Percentiles rank a stretch among this genome's conserved stretches.
These are phyloP conservation scores for Muscicapa striata DNA, from an alignment of 2,797 vertebrate species.

Conservation along the genomic window DNA sequence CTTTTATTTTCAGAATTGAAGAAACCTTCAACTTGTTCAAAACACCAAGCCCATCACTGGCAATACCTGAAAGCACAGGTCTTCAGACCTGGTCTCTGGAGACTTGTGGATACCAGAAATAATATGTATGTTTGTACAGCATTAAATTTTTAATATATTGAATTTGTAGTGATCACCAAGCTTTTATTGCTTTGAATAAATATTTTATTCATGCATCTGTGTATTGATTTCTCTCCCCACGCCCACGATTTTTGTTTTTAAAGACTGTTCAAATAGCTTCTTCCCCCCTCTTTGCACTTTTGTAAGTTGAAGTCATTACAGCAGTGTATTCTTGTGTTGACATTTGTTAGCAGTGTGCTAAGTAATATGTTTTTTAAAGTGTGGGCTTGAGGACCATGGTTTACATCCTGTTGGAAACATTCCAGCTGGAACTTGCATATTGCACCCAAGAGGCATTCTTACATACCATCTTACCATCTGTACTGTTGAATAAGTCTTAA, in stretches of 20 bases:
- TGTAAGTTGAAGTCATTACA: constrained; percentile 45
- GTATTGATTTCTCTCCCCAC: not conserved
- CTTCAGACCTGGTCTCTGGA: constrained; percentile 11
- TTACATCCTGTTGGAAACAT: constrained; percentile 74
- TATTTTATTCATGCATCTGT: constrained; percentile 34
- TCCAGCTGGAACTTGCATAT: constrained; percentile 60
- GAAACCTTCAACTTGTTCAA: constrained; percentile 84
- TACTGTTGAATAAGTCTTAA: constrained; percentile 39
- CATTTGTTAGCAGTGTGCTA: constrained; percentile 73
- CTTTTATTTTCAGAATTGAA: constrained; percentile 80
- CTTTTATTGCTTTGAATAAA: constrained; percentile 69
- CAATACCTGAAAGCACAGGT: constrained; percentile 12
- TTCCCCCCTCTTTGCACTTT: not conserved
- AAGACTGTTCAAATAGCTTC: not conserved
- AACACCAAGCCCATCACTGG: constrained; percentile 68
- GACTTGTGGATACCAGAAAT: not conserved
- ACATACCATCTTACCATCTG: constrained; percentile 64
- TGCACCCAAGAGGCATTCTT: constrained; percentile 60
- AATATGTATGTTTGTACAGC: constrained; percentile 42
- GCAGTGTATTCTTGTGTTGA: constrained; percentile 64
- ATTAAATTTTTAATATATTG: constrained; percentile 26
- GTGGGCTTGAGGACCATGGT: constrained; percentile 37
- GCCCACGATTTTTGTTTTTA: not conserved
- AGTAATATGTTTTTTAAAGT: constrained; percentile 72
- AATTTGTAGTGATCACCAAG: constrained; percentile 18